Base-by-base conservation (phyloP, 2,888 invertebrate species). In the Lithophane socia region DNA sequence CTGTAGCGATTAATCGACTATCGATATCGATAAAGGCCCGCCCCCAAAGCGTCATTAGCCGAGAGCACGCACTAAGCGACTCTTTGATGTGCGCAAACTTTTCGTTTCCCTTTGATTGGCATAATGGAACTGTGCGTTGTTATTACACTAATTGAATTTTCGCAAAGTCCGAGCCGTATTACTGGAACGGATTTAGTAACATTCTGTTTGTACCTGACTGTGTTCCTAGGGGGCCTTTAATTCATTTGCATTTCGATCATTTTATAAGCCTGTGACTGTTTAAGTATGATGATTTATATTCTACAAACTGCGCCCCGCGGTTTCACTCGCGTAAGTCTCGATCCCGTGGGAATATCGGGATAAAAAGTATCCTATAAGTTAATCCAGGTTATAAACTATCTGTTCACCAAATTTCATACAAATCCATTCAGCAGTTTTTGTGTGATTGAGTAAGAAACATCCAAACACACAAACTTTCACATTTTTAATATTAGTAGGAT, bases 131-230 rank as follows among this genome's bases (percentile, higher is more conserved):
- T 93, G 94, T 91, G 90, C 93, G 92, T 92, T 93, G 94, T 95
- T 96, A 95, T 95, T 96, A 96, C 93, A 92, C 94, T 95, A 96
- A 96, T 96, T 95, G 94, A 95, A 95, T 95, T 95, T 95, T 93
- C 90, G 91, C 92, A 90, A 92, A 93, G 93, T 93, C 93, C 92
- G 89, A 87, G 84, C 89, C 86, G 82, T 83, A 84, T 80, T 82
- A 80, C 77, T 73, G 75, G 69, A 83, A 85, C 82, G 81, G 81
- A 88, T 88, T 92, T 89, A 88, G 88, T 83, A 86, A 88, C 84
- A 79, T 83, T 87, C 81, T 67, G 75, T 86, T 84, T 84, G 82
- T 89, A 90, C 87, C 87, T 88, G 87, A 49, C 72, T 71, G 72
- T 76, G 80, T 72, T 85, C 75, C 78, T 77, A 80, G 73, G 81